Evolutionary conservation across 1,140 invertebrate species (phyloP), one percentile per base, ranked within the genome.

Genomic region (Polypedilum pembai): DNA sequence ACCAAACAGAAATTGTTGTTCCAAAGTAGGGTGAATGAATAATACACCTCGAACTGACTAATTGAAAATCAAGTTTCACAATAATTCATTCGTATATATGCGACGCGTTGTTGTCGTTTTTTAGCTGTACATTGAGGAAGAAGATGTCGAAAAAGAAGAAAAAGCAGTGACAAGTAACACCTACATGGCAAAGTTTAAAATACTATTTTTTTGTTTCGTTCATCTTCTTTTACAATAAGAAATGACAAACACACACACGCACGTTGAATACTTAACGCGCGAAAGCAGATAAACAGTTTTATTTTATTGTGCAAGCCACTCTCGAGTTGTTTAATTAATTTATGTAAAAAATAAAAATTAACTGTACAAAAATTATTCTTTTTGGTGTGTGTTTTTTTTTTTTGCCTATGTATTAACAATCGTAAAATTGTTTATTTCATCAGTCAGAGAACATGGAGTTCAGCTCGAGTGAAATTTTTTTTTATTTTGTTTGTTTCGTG

Each of bases 61-160:
- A 56, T 56, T 56, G 45, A 56, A 56, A 56, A 56, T 56, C 45
- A 56, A 56, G 45, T 56, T 56, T 56, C 45, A 56, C 45, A 56
- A 56, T 56, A 56, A 56, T 8, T 56, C 45, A 56, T 56, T 56
- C n/a, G n/a, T n/a, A 56, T 4, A 56, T 56, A 56, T 56, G 45
- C 15, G 15, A 45, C 15, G 41, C 12, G n/a, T 15, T 56, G n/a
- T 56, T 15, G 45, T 56, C 12, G 12, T 56, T 56, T 4, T 56
- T 10, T 56, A 56, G 45, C 45, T 56, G 45, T 56, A n/a, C 45
- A 56, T 56, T 56, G 45, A n/a, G 1, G 45, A 56, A 8, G 8
- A 4, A 10, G 15, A 56, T 15, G 12, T 1, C 4, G 45, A 56
- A 15, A n/a, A 4, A 56, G 12, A n/a, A 15, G 15, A 56, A 45